A percentile compares a stretch with the other conserved stretches of the same genome.
Conservation (phyloP, 2,888 invertebrate genomes). For the Himalopsyche anomala region DNA sequence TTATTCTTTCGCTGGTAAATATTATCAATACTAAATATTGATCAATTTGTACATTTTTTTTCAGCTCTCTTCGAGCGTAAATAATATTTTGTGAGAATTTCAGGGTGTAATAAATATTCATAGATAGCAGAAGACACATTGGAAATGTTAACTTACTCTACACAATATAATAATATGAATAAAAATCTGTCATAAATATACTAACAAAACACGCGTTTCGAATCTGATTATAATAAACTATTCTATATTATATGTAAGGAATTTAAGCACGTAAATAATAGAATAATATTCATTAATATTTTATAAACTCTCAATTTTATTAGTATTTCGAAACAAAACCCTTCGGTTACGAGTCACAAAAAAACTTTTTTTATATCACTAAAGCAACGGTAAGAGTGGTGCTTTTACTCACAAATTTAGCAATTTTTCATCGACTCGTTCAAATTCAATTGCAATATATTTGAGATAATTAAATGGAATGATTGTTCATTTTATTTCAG, state of each 20-base stretch:
- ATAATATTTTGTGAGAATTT: slow-evolving; percentile 23
- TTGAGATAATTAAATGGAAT: too few relatives aligned
- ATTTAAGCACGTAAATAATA: neutral
- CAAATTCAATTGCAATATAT: too few relatives aligned
- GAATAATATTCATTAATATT: too few relatives aligned
- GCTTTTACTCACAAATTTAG: too few relatives aligned
- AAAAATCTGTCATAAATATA: slow-evolving; percentile 37
- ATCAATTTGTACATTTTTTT: slow-evolving; percentile 35
- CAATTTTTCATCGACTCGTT: too few relatives aligned
- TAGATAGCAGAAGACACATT: slow-evolving; percentile 35
- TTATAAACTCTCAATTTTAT: too few relatives aligned
- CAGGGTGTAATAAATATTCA: neutral
- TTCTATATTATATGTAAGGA: neutral
- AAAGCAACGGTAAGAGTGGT: too few relatives aligned
- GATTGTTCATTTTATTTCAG: too few relatives aligned
- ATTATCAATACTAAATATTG: slow-evolving; percentile 24
- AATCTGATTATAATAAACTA: neutral
- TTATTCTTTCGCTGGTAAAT: slow-evolving; percentile 11
- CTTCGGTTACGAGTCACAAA: too few relatives aligned
- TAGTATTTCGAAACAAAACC: too few relatives aligned
- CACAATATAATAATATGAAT: slow-evolving; percentile 29
- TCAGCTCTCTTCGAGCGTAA: slow-evolving; percentile 3
- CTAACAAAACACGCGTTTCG: slow-evolving; percentile 16
- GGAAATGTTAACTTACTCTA: slow-evolving; percentile 33
- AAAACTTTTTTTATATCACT: too few relatives aligned